Evolutionary conservation across 2,113 vertebrate species (phyloP).

Genomic region (Mirounga angustirostris): DNA sequence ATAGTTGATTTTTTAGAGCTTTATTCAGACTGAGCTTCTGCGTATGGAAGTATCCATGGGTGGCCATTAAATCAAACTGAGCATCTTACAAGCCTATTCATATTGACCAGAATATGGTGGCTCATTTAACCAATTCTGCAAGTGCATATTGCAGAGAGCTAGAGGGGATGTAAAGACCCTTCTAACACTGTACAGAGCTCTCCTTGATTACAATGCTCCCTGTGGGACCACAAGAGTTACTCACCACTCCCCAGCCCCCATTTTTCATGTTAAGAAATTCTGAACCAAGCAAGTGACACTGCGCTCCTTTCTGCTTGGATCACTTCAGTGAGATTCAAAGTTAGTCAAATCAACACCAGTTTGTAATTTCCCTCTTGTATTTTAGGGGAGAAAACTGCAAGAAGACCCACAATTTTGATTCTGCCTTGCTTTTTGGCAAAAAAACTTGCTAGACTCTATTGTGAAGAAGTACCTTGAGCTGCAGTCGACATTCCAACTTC

Average conservation of each 20-base stretch:
- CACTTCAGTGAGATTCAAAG: conserved; percentile 55
- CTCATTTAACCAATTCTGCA: conserved; percentile 84
- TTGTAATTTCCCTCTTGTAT: background rate
- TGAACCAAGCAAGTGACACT: conserved; percentile 35
- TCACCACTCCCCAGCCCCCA: conserved; percentile 13
- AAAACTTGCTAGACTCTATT: conserved; percentile 13
- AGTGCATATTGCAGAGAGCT: conserved; percentile 77
- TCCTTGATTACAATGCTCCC: conserved; percentile 75
- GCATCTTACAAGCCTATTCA: conserved; percentile 83
- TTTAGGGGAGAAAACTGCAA: conserved; percentile 6
- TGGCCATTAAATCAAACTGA: conserved; percentile 83
- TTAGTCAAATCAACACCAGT: conserved; percentile 25
- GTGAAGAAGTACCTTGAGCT: background rate
- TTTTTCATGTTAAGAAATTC: conserved; percentile 68
- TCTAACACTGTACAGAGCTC: conserved; percentile 65
- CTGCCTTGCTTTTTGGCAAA: conserved; percentile 19
- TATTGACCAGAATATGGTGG: conserved; percentile 77
- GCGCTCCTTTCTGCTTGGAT: conserved; percentile 26
- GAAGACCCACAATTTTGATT: conserved; percentile 32
- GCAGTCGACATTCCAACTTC: background rate
- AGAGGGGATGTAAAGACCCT: conserved; percentile 73
- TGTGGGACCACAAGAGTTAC: conserved; percentile 73
- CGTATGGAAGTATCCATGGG: conserved; percentile 74
- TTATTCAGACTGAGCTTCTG: conserved; percentile 82
- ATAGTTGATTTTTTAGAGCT: conserved; percentile 81